Evolutionary conservation across 2,888 invertebrate genomes (phyloP).

Genomic region (Eupsilia transversa): DNA sequence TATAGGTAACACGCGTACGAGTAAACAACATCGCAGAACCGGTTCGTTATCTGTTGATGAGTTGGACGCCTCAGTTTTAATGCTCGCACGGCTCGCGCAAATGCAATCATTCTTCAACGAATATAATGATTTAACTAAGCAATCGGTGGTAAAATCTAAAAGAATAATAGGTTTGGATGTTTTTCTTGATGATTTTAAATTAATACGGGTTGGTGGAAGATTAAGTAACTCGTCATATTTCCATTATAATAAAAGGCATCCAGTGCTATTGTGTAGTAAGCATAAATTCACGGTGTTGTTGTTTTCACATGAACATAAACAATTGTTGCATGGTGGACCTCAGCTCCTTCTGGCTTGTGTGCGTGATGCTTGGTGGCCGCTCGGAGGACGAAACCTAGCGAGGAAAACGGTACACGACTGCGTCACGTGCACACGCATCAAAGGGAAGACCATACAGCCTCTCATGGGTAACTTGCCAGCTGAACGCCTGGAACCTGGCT

Average conservation of each 20-base stretch:
- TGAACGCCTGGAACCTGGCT: neutral
- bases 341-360: neutral
- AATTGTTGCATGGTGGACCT: no score
- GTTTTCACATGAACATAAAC: no score
- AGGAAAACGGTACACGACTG: neutral
- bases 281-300: neutral
- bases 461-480: conserved; percentile 3
- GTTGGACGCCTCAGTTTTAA: no score
- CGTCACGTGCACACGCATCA: neutral
- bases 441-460: neutral
- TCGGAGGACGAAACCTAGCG: conserved; percentile 9
- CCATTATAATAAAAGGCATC: neutral
- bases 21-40: neutral
- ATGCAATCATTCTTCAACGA: no score
- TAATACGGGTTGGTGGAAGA: conserved; percentile 4
- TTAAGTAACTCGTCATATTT: neutral
- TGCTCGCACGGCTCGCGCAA: no score
- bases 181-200: neutral
- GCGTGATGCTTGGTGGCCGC: conserved; percentile 9
- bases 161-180: neutral
- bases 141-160: no score
- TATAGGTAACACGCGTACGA: neutral
- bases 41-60: neutral
- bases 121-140: no score
- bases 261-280: neutral